A percentile compares a stretch with the other conserved stretches of the same genome.
Conservation (phyloP, 2,888 invertebrate species). For the Escarpia spicata region DNA sequence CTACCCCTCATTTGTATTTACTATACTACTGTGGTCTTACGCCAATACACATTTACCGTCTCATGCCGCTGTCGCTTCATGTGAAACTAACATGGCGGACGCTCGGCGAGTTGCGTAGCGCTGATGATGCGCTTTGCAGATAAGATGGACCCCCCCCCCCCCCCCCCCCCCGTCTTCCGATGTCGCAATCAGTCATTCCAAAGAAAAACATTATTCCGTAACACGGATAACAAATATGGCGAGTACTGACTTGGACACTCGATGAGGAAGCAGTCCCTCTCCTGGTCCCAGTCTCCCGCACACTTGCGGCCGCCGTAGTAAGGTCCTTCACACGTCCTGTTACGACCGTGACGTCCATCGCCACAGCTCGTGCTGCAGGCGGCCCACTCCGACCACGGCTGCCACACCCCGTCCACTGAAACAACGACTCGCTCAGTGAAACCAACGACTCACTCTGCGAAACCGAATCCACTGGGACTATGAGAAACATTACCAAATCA, state of each 20-base stretch:
- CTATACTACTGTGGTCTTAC: too few species aligned
- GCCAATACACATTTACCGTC: neutral
- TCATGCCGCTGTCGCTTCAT: neutral
- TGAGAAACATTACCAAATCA: neutral
- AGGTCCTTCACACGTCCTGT: constrained; percentile 48
- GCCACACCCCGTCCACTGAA: constrained; percentile 26
- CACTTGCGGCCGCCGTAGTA: constrained; percentile 48
- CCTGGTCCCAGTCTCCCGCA: constrained; percentile 38
- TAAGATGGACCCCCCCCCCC: too few species aligned
- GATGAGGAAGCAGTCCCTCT: constrained; percentile 18
- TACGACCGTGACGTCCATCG: constrained; percentile 46
- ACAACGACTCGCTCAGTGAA: neutral
- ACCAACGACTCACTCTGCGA: too few species aligned
- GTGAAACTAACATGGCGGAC: neutral
- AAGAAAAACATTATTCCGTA: too few species aligned
- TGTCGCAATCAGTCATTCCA: too few species aligned
- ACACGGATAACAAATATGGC: neutral
- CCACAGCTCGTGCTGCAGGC: constrained; percentile 51
- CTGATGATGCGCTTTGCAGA: too few species aligned
- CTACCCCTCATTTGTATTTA: too few species aligned
- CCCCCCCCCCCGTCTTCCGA: too few species aligned
- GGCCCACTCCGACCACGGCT: constrained; percentile 19
- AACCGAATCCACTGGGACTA: too few species aligned
- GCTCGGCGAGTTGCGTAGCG: neutral
- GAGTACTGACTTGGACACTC: constrained; percentile 23